Conservation (phyloP, 2,113 vertebrate genomes). For the Phocoena phocoena region DNA sequence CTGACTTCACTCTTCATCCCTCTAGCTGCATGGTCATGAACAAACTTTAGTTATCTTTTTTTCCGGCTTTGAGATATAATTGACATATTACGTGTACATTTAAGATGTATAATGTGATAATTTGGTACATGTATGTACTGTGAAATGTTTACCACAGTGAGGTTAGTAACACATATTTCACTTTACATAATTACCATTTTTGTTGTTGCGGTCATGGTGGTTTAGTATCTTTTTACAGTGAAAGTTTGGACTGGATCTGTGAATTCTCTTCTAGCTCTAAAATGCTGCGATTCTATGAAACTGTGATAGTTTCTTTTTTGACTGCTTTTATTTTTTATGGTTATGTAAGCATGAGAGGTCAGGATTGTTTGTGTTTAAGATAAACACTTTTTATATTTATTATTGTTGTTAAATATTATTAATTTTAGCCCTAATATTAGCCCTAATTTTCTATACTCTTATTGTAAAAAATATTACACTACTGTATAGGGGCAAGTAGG, state of each 20-base stretch:
- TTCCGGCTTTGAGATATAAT: neutral
- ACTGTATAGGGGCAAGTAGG: neutral
- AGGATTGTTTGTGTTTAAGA: neutral
- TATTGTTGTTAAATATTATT: neutral
- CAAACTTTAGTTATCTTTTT: neutral
- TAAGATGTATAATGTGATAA: neutral
- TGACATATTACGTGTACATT: neutral
- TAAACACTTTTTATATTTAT: neutral
- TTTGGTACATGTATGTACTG: neutral
- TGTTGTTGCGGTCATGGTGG: neutral
- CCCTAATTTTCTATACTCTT: neutral
- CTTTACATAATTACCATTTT: neutral
- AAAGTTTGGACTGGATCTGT: neutral
- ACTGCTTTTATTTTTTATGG: neutral
- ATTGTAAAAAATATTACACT: neutral
- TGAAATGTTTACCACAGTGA: neutral
- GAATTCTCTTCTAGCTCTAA: neutral
- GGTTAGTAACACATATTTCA: neutral
- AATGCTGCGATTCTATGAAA: neutral
- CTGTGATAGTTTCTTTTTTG: neutral
- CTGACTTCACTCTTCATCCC: neutral
- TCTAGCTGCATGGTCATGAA: neutral
- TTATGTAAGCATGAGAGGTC: neutral
- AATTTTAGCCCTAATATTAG: neutral
- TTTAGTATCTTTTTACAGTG: neutral